A percentile compares a stretch with the other conserved stretches of the same genome.
phyloP scores from a whole-genome alignment of 2,888 invertebrate genomes.

The Ethmia dodecea region DNA sequence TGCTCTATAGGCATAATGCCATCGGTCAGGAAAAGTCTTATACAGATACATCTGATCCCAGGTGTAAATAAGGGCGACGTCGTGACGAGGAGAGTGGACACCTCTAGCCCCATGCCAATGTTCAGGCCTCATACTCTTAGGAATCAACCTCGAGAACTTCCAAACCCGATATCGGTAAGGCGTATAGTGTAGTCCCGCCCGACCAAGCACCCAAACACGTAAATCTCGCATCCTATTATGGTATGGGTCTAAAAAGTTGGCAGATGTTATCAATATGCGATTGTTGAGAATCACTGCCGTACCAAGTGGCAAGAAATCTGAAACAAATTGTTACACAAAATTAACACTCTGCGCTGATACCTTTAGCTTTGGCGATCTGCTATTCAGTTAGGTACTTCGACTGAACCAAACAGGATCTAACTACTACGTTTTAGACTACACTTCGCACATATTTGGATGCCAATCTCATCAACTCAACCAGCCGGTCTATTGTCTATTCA shows the following conservation, averaged over 20 bases:
- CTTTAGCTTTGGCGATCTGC: too few relatives aligned
- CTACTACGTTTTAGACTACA: too few relatives aligned
- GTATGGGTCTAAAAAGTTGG: constrained; percentile 36
- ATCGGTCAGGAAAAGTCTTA: not conserved
- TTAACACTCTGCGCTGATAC: too few relatives aligned
- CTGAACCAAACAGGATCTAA: too few relatives aligned
- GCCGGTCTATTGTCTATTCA: too few relatives aligned
- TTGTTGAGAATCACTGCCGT: constrained; percentile 36
- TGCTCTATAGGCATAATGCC: not conserved
- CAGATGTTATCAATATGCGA: constrained; percentile 34
- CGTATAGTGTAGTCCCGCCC: constrained; percentile 17
- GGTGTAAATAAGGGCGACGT: constrained; percentile 21
- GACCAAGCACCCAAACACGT: constrained; percentile 27
- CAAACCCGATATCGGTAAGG: constrained; percentile 27
- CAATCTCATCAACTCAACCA: too few relatives aligned
- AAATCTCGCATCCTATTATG: constrained; percentile 30
- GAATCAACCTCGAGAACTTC: constrained; percentile 23
- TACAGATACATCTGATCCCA: constrained; percentile 22
- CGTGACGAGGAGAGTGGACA: constrained; percentile 24
- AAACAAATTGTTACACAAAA: too few relatives aligned
- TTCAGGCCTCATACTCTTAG: constrained; percentile 27
- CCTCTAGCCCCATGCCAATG: constrained; percentile 29
- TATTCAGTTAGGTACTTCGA: too few relatives aligned
- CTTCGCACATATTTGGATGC: too few relatives aligned
- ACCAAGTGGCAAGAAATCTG: constrained; percentile 21